phyloP scores from a whole-genome alignment of 2,888 invertebrate genomes.

The Operophtera brumata region DNA sequence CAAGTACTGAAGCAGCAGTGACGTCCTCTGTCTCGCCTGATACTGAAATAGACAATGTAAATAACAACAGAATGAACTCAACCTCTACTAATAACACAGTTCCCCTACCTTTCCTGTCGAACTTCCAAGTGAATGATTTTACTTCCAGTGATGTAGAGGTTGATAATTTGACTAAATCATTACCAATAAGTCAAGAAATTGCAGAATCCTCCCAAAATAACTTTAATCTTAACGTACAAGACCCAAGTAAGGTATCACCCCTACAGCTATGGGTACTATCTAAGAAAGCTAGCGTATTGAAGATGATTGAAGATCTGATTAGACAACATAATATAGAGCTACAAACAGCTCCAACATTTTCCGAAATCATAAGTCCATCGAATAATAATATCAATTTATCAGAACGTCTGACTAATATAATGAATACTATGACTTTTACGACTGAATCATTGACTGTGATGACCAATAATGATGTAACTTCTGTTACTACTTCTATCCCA shows the following conservation, averaged over 20 bases:
- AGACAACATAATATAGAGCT: conserved; percentile 70
- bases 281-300: conserved; percentile 73
- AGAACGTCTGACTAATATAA: conserved; percentile 63
- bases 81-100: conserved; percentile 47
- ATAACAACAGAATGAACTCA: conserved; percentile 32
- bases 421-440: conserved; percentile 61
- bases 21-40: conserved; percentile 47
- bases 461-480: conserved; percentile 38
- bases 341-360: conserved; percentile 57
- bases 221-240: conserved; percentile 45
- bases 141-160: conserved; percentile 36
- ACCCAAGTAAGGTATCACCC: conserved; percentile 60
- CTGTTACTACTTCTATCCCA: conserved; percentile 38
- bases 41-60: conserved; percentile 41
- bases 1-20: conserved; percentile 33
- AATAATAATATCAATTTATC: conserved; percentile 55
- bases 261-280: conserved; percentile 70
- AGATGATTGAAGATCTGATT: conserved; percentile 76
- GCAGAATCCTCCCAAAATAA: conserved; percentile 36
- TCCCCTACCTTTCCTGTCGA: conserved; percentile 62
- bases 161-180: conserved; percentile 32
- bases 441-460: conserved; percentile 46
- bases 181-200: conserved; percentile 36
- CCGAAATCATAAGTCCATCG: conserved; percentile 52
- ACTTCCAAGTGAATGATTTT: conserved; percentile 56